phyloP scores from a whole-genome alignment of 2,888 invertebrate species.

The Nomada fucata region DNA sequence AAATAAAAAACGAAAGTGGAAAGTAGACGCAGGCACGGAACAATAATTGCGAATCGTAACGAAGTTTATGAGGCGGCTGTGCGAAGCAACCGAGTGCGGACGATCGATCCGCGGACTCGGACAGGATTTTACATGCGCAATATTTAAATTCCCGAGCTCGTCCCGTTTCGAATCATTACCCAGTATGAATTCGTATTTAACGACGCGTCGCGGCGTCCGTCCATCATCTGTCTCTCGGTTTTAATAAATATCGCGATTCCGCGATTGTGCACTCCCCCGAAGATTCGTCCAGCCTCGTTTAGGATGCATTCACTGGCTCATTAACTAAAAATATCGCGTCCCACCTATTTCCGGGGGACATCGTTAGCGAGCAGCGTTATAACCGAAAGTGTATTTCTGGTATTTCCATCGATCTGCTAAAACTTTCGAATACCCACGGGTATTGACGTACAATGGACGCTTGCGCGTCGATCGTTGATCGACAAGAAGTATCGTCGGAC shows the following conservation, averaged over 20 bases:
- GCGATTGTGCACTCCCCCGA: neutral
- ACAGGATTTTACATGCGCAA: conserved; percentile 31
- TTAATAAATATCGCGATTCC: conserved; percentile 2
- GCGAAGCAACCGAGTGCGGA: conserved; percentile 18
- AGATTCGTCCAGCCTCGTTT: neutral
- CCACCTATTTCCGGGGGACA: neutral
- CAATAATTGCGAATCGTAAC: conserved; percentile 40
- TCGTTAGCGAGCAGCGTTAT: neutral
- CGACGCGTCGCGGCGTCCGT: neutral
- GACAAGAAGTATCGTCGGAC: too few relatives aligned
- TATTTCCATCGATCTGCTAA: neutral
- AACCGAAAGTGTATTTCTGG: neutral
- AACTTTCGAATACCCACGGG: too few relatives aligned
- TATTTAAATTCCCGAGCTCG: conserved; percentile 37
- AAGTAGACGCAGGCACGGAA: neutral
- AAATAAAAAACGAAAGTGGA: neutral
- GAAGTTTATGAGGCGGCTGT: conserved; percentile 7
- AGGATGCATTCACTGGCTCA: neutral
- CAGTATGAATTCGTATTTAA: neutral
- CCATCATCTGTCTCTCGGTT: neutral
- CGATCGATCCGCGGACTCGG: conserved; percentile 32
- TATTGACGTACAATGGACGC: too few relatives aligned
- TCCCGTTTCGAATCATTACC: conserved; percentile 31
- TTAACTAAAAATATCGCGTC: neutral
- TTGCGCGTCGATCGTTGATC: too few relatives aligned